These are phyloP conservation scores for Indicator maculatus DNA, from an alignment of 2,113 vertebrate genomes.

Conservation along the genomic window DNA sequence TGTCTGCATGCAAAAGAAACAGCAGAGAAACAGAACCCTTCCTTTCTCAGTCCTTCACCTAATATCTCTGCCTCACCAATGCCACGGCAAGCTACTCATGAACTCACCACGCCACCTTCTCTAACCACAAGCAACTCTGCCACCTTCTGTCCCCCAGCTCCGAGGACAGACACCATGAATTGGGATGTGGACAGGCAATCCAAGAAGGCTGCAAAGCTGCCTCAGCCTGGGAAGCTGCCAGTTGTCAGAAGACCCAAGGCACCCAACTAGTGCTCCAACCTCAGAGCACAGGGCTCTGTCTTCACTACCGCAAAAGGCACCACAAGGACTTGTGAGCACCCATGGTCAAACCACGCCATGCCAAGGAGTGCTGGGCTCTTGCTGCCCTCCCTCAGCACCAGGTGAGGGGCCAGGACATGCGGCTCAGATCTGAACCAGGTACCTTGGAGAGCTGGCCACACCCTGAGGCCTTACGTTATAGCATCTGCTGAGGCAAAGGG, in stretches of 20 bases:
- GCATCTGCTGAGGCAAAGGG: background rate
- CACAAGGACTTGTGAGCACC: rapidly evolving
- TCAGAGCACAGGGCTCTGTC: background rate
- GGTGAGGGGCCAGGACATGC: background rate
- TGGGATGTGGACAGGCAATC: too few species aligned
- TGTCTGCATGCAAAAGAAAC: background rate
- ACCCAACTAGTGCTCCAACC: background rate
- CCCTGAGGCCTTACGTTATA: background rate
- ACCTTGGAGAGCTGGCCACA: background rate
- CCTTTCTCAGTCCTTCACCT: background rate
- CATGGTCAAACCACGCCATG: too few species aligned
- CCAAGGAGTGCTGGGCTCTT: rapidly evolving
- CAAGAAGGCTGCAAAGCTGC: too few species aligned
- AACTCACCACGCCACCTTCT: background rate
- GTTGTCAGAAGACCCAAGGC: background rate
- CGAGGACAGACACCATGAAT: too few species aligned
- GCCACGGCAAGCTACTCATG: background rate
- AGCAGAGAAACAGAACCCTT: background rate
- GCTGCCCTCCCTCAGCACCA: rapidly evolving
- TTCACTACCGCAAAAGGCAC: background rate
- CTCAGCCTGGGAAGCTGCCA: background rate
- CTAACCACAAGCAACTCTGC: background rate
- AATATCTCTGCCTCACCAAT: background rate
- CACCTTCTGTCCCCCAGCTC: background rate
- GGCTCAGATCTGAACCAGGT: rapidly evolving